Conservation (phyloP, 2,797 vertebrate genomes). For the Sebastes hubbsi region DNA sequence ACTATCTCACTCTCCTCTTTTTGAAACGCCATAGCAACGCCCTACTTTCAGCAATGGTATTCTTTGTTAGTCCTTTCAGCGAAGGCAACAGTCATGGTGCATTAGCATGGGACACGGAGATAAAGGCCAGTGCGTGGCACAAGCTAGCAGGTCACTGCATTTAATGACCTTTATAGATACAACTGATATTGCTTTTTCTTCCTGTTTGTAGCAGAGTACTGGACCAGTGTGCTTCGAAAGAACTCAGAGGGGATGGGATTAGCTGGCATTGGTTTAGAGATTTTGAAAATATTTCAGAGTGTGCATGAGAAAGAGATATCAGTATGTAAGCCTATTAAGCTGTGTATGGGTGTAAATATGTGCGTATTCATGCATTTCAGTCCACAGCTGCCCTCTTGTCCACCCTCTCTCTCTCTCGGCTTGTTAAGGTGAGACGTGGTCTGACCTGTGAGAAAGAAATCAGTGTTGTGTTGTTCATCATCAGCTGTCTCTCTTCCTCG, state of each 20-base stretch:
- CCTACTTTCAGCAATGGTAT: constrained; percentile 26
- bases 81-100: constrained; percentile 50
- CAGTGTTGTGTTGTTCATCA: constrained; percentile 44
- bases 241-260: not conserved
- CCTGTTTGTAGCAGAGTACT: not conserved
- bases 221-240: not conserved
- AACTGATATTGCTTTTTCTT: constrained; percentile 17
- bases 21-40: not conserved
- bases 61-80: constrained; percentile 49
- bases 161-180: constrained; percentile 53
- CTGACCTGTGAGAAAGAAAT: constrained; percentile 45
- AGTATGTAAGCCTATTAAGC: not conserved
- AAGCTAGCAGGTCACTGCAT: constrained; percentile 39
- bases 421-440: constrained; percentile 22
- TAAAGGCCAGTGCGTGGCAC: constrained; percentile 59
- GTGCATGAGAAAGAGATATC: not conserved
- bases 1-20: not conserved
- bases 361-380: not conserved
- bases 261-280: not conserved
- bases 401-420: not conserved
- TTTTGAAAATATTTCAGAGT: not conserved
- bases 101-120: constrained; percentile 48
- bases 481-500: constrained; percentile 28
- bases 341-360: not conserved
- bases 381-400: not conserved